Evolutionary conservation across 2,888 invertebrate genomes (phyloP).

Genomic region (Andricus quercusramuli): DNA sequence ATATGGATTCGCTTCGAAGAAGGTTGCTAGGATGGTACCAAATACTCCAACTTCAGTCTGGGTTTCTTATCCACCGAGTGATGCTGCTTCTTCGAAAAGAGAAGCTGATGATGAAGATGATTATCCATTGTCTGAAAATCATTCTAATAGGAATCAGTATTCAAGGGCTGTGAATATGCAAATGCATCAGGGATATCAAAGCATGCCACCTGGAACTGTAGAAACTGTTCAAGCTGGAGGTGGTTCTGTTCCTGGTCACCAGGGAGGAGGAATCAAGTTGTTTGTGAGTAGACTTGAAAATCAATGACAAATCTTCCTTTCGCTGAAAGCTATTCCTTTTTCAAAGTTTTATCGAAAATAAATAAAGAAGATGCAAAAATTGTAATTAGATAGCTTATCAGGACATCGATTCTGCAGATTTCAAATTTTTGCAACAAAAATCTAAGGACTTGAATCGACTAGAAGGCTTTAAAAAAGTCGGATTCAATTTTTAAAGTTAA

Average conservation of each 20-base stretch:
- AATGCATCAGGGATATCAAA: slow-evolving; percentile 76
- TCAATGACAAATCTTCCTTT: background rate
- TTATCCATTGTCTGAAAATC: slow-evolving; percentile 25
- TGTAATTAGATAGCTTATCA: background rate
- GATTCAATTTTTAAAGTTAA: too few species aligned
- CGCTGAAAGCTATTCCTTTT: background rate
- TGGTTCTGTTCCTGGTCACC: slow-evolving; percentile 69
- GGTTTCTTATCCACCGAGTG: slow-evolving; percentile 61
- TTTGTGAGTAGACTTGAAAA: slow-evolving; percentile 65
- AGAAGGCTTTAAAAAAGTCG: too few species aligned
- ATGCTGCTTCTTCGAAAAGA: slow-evolving; percentile 55
- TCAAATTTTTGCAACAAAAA: too few species aligned
- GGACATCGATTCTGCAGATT: too few species aligned
- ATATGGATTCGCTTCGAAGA: slow-evolving; percentile 31
- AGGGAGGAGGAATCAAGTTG: slow-evolving; percentile 74
- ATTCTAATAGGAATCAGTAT: slow-evolving; percentile 53
- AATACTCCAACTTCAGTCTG: slow-evolving; percentile 63
- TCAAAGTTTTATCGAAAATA: too few species aligned
- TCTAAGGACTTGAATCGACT: background rate
- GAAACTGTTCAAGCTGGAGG: slow-evolving; percentile 75
- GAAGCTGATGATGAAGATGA: slow-evolving; percentile 54
- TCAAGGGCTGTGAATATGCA: slow-evolving; percentile 70
- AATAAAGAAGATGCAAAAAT: too few species aligned
- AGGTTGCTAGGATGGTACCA: slow-evolving; percentile 53
- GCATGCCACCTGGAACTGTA: slow-evolving; percentile 72